A percentile compares a stretch with the other conserved stretches of the same genome.
phyloP scores from a whole-genome alignment of 2,888 invertebrate genomes.

The Trichopria drosophilae region DNA sequence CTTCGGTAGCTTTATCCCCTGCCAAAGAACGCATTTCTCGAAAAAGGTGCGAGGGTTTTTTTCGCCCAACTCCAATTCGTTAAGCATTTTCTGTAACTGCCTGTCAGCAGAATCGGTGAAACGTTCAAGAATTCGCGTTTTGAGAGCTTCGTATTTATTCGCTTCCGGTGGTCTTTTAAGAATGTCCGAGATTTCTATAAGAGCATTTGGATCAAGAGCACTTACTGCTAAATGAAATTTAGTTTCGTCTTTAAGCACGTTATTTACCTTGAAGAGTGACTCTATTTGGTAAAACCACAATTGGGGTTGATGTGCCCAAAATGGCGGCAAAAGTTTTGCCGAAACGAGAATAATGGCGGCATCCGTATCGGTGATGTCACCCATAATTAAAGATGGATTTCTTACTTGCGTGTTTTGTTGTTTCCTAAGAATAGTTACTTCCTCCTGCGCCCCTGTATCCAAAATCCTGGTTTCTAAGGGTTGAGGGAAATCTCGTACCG shows the following conservation, averaged over 20 bases:
- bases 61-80: too few species aligned
- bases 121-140: neutral
- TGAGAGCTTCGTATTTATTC: neutral
- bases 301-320: neutral
- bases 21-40: neutral
- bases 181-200: neutral
- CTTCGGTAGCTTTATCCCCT: neutral
- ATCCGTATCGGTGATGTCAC: too few species aligned
- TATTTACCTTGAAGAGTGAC: slow-evolving; percentile 2
- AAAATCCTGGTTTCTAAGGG: too few species aligned
- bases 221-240: neutral
- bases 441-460: too few species aligned
- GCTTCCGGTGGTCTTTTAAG: neutral
- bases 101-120: neutral
- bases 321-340: too few species aligned
- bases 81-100: neutral
- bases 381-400: too few species aligned
- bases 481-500: too few species aligned
- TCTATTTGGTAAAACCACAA: slow-evolving; percentile 7
- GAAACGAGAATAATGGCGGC: too few species aligned
- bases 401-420: too few species aligned
- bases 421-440: too few species aligned
- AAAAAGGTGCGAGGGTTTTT: slow-evolving; percentile 8
- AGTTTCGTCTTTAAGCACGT: neutral
- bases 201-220: neutral